phyloP scores from a whole-genome alignment of 2,113 vertebrate species.

The Alosa alosa region DNA sequence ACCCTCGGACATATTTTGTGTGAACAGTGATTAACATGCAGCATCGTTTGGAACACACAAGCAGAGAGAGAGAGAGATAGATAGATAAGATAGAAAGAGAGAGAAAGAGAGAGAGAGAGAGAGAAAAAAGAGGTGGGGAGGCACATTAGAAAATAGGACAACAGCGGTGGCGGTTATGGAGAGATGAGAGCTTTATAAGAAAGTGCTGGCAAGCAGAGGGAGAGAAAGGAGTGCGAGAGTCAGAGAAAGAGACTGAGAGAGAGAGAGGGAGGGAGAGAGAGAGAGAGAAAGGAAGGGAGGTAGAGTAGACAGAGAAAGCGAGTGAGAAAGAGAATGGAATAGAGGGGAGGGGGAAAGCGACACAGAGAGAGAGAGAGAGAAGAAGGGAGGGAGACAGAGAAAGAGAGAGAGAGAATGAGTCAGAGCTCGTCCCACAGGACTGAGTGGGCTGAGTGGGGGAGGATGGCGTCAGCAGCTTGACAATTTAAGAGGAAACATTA shows the following conservation, averaged over 20 bases:
- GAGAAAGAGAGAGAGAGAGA: not conserved
- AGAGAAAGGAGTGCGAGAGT: not conserved
- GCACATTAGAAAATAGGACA: not conserved
- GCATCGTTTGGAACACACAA: slow-evolving; percentile 14
- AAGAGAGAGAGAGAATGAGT: slow-evolving; percentile 62
- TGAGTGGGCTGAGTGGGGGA: slow-evolving; percentile 73
- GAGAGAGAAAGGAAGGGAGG: too few relatives aligned
- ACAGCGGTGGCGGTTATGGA: not conserved
- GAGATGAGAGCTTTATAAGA: not conserved
- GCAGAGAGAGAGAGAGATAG: slow-evolving; percentile 12
- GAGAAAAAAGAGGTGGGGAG: not conserved
- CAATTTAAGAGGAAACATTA: slow-evolving; percentile 67
- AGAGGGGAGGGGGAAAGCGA: not conserved
- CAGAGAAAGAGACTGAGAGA: too few relatives aligned
- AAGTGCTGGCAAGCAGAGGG: not conserved
- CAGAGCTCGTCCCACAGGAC: slow-evolving; percentile 75
- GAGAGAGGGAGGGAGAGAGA: too few relatives aligned
- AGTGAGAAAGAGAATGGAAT: not conserved
- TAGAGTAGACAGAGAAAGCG: not conserved
- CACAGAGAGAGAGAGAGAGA: slow-evolving; percentile 8
- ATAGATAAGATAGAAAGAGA: not conserved
- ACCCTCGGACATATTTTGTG: not conserved
- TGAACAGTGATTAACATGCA: slow-evolving; percentile 29
- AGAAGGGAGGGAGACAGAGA: slow-evolving; percentile 36
- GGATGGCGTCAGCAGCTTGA: slow-evolving; percentile 72